A percentile compares a stretch with the other conserved stretches of the same genome.
Conservation (phyloP, 1,140 invertebrate species). For the Drosophila tsacasi region DNA sequence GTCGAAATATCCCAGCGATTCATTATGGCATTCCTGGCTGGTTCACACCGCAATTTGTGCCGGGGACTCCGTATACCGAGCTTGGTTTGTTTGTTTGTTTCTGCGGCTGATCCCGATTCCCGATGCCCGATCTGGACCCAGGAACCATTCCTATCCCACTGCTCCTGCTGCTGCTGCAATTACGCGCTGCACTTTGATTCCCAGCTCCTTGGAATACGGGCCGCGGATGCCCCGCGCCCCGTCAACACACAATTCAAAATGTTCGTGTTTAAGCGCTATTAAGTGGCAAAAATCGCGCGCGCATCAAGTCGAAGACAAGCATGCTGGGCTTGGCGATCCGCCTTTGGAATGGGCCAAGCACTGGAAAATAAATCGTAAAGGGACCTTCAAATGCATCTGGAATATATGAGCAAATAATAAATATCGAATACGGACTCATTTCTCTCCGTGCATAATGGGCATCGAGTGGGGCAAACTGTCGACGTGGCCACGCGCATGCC, state of each 20-base stretch:
- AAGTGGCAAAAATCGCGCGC: conserved; percentile 83
- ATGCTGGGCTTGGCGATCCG: conserved; percentile 14
- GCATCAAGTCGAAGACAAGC: conserved; percentile 61
- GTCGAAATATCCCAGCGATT: neutral
- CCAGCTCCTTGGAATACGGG: conserved; percentile 24
- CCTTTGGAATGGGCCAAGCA: conserved; percentile 11
- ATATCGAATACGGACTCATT: neutral
- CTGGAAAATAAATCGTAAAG: neutral
- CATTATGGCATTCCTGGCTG: conserved; percentile 27
- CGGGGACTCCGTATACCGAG: conserved; percentile 15
- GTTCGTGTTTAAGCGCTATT: conserved; percentile 85
- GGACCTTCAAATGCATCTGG: neutral
- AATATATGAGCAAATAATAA: neutral
- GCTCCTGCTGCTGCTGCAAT: conserved; percentile 62
- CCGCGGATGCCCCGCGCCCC: conserved; percentile 18
- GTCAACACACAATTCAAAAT: conserved; percentile 76
- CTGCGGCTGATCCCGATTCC: conserved; percentile 43
- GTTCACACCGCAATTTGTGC: conserved; percentile 82
- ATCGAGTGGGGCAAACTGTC: conserved; percentile 16
- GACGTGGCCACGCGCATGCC: conserved; percentile 78
- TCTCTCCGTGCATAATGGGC: conserved; percentile 8
- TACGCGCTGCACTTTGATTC: conserved; percentile 80
- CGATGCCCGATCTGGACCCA: neutral
- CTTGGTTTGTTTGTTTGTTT: conserved; percentile 64
- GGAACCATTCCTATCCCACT: neutral